Evolutionary conservation across 2,888 invertebrate genomes (phyloP).

Genomic region (Melanostoma mellinum): DNA sequence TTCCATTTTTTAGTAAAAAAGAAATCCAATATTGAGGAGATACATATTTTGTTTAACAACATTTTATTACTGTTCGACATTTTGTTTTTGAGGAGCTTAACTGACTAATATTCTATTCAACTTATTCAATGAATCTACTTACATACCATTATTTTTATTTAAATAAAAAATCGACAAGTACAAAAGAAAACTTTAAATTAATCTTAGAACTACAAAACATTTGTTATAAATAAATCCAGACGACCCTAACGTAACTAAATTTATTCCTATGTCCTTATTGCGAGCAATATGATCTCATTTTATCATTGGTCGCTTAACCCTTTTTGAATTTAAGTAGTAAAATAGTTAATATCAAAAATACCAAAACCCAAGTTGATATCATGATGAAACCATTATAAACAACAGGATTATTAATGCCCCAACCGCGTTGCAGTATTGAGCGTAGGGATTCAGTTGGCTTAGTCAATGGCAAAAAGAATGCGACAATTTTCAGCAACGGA

Average conservation of each 20-base stretch:
- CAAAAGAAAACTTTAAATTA: constrained; percentile 27
- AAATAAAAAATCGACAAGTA: constrained; percentile 50
- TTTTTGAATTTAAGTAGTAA: constrained; percentile 92
- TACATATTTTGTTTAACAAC: no score
- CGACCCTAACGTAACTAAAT: constrained; percentile 22
- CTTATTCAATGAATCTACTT: background rate
- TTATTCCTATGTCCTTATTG: constrained; percentile 29
- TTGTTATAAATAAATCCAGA: constrained; percentile 14
- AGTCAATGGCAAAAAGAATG: constrained; percentile 91
- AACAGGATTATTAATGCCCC: constrained; percentile 87
- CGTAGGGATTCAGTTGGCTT: constrained; percentile 93
- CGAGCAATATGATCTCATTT: constrained; percentile 10
- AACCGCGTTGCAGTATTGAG: constrained; percentile 92
- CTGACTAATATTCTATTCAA: no score
- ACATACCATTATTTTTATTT: background rate
- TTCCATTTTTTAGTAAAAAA: no score
- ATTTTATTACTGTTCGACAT: no score
- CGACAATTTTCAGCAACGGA: constrained; percentile 86
- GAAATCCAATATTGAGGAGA: no score
- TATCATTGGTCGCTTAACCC: constrained; percentile 83
- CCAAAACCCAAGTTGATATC: constrained; percentile 89
- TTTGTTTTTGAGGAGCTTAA: no score
- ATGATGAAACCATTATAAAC: constrained; percentile 93
- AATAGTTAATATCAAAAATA: constrained; percentile 89
- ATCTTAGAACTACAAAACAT: constrained; percentile 29